Percentiles rank a stretch among this genome's conserved stretches.
Conservation (phyloP, 2,888 invertebrate species). For the Acronicta psi region DNA sequence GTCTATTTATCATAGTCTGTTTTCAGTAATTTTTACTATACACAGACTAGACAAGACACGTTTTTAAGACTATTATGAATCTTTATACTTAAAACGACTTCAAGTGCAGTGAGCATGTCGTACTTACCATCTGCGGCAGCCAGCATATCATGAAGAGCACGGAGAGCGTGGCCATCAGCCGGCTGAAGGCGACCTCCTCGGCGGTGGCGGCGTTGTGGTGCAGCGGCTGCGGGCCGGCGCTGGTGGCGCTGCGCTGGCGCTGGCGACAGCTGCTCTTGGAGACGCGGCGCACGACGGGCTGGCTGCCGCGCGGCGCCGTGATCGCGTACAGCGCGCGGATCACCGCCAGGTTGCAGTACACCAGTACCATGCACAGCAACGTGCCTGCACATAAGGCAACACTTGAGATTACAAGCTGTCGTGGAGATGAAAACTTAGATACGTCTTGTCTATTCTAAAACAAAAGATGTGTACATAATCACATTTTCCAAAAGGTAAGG, state of each 20-base stretch:
- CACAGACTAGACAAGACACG: too few species aligned
- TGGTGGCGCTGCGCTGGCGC: constrained; percentile 58
- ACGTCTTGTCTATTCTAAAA: too few species aligned
- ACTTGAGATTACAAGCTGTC: neutral
- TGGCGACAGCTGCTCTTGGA: constrained; percentile 78
- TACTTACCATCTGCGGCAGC: constrained; percentile 95
- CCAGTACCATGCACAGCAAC: constrained; percentile 92
- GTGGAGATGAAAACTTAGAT: too few species aligned
- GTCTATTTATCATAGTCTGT: too few species aligned
- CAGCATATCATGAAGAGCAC: constrained; percentile 95
- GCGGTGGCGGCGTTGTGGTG: constrained; percentile 90
- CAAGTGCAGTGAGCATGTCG: too few species aligned
- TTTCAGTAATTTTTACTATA: too few species aligned
- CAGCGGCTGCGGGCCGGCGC: constrained; percentile 65
- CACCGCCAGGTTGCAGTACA: constrained; percentile 95
- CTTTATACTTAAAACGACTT: too few species aligned
- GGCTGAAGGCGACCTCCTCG: constrained; percentile 95
- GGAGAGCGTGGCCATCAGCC: constrained; percentile 95
- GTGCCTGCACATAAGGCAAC: constrained; percentile 88
- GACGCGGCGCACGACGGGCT: constrained; percentile 76
- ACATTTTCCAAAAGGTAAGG: too few species aligned
- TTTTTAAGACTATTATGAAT: too few species aligned
- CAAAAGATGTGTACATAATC: too few species aligned
- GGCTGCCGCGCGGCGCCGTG: constrained; percentile 75
- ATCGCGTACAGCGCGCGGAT: constrained; percentile 92